phyloP scores from a whole-genome alignment of 2,113 vertebrate species.

The Sialia sialis region DNA sequence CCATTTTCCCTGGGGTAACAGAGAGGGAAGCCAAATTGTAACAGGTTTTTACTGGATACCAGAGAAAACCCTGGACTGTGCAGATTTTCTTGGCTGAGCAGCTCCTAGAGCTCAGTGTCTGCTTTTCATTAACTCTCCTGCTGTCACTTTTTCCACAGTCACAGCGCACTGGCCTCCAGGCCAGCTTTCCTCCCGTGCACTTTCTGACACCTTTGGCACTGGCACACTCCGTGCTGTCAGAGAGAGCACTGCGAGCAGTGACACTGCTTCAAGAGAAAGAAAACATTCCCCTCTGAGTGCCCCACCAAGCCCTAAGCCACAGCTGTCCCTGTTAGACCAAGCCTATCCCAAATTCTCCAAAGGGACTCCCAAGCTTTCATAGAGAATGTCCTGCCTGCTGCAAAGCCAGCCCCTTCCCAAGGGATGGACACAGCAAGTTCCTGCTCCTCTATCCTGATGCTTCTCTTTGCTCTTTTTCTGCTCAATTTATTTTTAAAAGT shows the following conservation, averaged over 20 bases:
- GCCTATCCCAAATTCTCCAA: neutral
- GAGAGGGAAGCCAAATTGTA: neutral
- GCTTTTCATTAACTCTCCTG: conserved; percentile 38
- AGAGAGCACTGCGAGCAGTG: neutral
- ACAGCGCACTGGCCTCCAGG: neutral
- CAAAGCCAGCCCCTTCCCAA: neutral
- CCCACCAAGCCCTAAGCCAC: neutral
- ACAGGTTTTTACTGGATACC: neutral
- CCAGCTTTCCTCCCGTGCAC: neutral
- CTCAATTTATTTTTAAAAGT: neutral
- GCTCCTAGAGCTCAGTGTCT: neutral
- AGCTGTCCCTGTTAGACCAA: neutral
- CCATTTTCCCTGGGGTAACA: neutral
- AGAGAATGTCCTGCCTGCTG: neutral
- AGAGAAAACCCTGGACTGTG: neutral
- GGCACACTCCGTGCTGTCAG: neutral
- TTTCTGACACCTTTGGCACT: neutral
- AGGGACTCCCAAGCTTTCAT: neutral
- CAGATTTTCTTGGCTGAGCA: conserved; percentile 1
- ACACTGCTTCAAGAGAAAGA: neutral
- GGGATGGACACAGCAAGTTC: neutral
- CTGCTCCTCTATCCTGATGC: neutral
- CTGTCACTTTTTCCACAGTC: conserved; percentile 41
- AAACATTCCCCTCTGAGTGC: neutral
- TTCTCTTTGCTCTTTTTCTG: neutral